Conservation (phyloP, 2,113 vertebrate genomes). For the Calyptomena viridis region DNA sequence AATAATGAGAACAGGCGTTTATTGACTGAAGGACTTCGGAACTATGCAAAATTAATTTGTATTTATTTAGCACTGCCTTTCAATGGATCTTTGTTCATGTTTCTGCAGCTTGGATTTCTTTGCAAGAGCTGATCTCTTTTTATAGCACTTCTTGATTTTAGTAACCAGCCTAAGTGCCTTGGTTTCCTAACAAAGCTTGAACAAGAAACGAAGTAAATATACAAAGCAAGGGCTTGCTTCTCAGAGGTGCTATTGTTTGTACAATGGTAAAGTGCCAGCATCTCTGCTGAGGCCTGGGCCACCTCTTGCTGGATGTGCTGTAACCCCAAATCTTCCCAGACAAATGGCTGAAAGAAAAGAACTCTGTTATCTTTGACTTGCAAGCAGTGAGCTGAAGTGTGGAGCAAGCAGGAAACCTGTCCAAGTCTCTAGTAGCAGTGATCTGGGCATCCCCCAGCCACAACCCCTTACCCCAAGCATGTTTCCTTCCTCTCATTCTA, state of each 20-base stretch:
- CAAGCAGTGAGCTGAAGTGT: background rate
- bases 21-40: slow-evolving; percentile 56
- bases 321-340: slow-evolving; percentile 54
- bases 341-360: slow-evolving; percentile 52
- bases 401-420: slow-evolving; percentile 1
- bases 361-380: slow-evolving; percentile 36
- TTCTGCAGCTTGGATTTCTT: slow-evolving; percentile 39
- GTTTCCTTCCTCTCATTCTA: background rate
- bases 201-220: slow-evolving; percentile 59
- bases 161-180: slow-evolving; percentile 52
- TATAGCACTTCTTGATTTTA: slow-evolving; percentile 50
- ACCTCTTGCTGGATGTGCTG: slow-evolving; percentile 40
- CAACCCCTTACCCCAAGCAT: background rate
- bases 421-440: background rate
- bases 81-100: slow-evolving; percentile 50
- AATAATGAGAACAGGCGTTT: slow-evolving; percentile 45
- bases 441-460: background rate
- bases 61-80: slow-evolving; percentile 63
- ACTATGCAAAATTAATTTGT: slow-evolving; percentile 61
- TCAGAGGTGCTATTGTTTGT: slow-evolving; percentile 62
- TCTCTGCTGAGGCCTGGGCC: slow-evolving; percentile 12
- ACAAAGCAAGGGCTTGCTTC: slow-evolving; percentile 56
- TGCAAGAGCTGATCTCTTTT: slow-evolving; percentile 49
- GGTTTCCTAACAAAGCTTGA: slow-evolving; percentile 48
- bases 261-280: background rate